phyloP scores from a whole-genome alignment of 1,140 invertebrate genomes.

The Thaumatotibia leucotreta region DNA sequence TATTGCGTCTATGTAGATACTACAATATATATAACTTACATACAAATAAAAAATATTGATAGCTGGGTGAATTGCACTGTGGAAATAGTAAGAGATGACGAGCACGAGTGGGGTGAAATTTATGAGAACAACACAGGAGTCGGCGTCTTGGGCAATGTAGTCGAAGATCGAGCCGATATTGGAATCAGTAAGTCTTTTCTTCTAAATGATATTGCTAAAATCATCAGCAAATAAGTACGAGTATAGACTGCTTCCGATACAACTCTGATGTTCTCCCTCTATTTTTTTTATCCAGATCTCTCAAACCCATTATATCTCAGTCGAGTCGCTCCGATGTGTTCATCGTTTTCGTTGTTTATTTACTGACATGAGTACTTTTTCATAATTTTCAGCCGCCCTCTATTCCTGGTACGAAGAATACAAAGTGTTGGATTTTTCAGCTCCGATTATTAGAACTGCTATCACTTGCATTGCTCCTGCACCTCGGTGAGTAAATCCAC shows the following conservation, averaged over 20 bases:
- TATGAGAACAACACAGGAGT: conserved; percentile 78
- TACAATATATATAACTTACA: no score
- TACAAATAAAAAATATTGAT: conserved; percentile 8
- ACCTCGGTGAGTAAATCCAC: conserved; percentile 58
- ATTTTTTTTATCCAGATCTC: no score
- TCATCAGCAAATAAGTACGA: no score
- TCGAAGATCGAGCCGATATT: conserved; percentile 77
- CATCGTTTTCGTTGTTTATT: no score
- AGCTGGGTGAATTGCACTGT: conserved; percentile 75
- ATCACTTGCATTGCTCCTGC: conserved; percentile 78
- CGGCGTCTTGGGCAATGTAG: conserved; percentile 77
- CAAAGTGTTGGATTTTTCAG: conserved; percentile 76
- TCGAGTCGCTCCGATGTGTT: no score
- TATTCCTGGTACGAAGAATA: conserved; percentile 79
- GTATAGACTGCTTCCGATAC: no score
- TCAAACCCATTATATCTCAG: no score
- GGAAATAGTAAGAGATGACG: conserved; percentile 69
- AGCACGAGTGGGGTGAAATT: conserved; percentile 78
- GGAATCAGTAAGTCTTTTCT: conserved; percentile 76
- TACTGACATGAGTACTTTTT: no score
- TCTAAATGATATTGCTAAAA: no score
- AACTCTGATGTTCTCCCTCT: no score
- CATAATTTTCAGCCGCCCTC: conserved; percentile 69
- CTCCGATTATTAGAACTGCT: conserved; percentile 74
- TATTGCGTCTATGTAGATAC: no score